Evolutionary conservation across 2,113 vertebrate genomes (phyloP), one percentile per base, ranked within the genome.

Genomic region (Archocentrus centrarchus): DNA sequence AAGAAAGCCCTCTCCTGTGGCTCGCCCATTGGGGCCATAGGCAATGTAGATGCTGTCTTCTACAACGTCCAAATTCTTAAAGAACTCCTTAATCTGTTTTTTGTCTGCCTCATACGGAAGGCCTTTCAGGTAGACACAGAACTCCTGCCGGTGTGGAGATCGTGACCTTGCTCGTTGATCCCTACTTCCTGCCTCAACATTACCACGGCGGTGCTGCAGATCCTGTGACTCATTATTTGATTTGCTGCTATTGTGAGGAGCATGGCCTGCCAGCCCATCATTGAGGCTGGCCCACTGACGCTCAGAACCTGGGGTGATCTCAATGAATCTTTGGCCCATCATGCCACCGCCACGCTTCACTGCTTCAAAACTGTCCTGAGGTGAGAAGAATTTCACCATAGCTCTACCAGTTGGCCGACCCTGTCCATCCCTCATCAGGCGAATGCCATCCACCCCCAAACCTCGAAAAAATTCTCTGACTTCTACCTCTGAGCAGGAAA

Each of bases 31-130:
- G 61, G 98, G 97, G 82, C 97, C 98, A 80, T 99, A 99, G 57
- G 97, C 98, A 88, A 99, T 99, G 85, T 98, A 99, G 94, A 99
- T 96, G 82, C 97, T 99, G 86, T 99, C 98, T 90, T 99, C 98
- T 66, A 99, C 95, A 91, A 99, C 96, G 85, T 97, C 95, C 90
- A 99, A 90, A 91, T 98, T 99, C 89, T 97, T 99, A 95, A 99
- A 99, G 95, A 99, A 99, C 90, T 99, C 98, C 93, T 97, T 98
- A 39, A 99, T 97, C 66, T 99, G 98, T 85, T 97, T 98, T 92
- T 99, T 99, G 95, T 99, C 98, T 0, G 97, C 98, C 92, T 99
- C 98, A 79, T 99, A 99, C 3, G 98, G 98, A 81, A 99, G 96
- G 83, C 98, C 98, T 91, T 99, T 99, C 80, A 99, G 94, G 95